Evolutionary conservation across 2,888 invertebrate genomes (phyloP).

Genomic region (Suillia variegata): DNA sequence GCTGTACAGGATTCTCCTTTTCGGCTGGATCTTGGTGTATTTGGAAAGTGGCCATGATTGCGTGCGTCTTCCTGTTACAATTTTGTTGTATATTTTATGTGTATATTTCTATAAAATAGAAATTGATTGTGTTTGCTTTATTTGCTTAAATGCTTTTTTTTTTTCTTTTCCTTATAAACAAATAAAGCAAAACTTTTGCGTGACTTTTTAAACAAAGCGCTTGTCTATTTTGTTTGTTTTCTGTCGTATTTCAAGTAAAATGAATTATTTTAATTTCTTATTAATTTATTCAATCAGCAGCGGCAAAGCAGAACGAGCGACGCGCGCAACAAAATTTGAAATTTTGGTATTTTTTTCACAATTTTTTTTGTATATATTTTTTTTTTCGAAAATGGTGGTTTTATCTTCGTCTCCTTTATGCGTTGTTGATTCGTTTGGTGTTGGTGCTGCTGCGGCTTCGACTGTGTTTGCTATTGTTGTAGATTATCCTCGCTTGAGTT

Average conservation of each 20-base stretch:
- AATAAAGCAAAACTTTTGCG: constrained; percentile 7
- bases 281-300: too few relatives aligned
- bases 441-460: background rate
- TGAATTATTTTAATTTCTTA: too few relatives aligned
- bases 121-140: background rate
- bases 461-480: background rate
- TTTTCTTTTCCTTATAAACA: background rate
- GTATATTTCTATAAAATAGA: constrained; percentile 30
- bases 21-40: constrained; percentile 81
- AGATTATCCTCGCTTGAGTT: background rate
- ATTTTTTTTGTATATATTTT: too few relatives aligned
- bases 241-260: too few relatives aligned
- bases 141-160: background rate
- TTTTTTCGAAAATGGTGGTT: constrained; percentile 38
- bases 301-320: background rate
- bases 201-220: constrained; percentile 15
- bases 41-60: constrained; percentile 73
- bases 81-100: constrained; percentile 4
- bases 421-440: background rate
- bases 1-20: constrained; percentile 65
- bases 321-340: background rate
- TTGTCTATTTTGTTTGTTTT: too few relatives aligned
- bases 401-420: constrained; percentile 20
- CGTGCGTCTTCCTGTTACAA: constrained; percentile 14
- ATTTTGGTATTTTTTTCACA: constrained; percentile 19